Evolutionary conservation across 37 sponge, comb jelly and placozoan genomes (phyloP).

Genomic region (Halisarca cf. caerulea): DNA sequence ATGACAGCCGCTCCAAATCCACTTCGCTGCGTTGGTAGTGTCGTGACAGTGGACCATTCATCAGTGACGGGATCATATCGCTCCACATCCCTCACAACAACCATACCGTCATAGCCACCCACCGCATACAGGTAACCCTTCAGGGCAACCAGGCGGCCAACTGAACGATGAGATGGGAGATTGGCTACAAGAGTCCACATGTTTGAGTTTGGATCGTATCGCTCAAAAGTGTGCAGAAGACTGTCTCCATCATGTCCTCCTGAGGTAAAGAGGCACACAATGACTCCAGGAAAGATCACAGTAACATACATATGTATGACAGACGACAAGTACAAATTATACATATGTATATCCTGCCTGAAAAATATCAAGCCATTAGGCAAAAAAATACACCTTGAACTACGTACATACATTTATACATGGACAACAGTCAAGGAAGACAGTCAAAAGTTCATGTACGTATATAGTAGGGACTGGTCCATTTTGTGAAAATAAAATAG

Average conservation of each 20-base stretch:
- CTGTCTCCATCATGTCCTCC: conserved; percentile 82
- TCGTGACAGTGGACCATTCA: conserved; percentile 51
- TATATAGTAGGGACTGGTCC: no score
- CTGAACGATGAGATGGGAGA: conserved; percentile 51
- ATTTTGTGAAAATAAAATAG: no score
- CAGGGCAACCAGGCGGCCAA: conserved; percentile 61
- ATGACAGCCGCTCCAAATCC: conserved; percentile 74
- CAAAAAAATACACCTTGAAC: neutral
- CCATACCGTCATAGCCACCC: conserved; percentile 66
- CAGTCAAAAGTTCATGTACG: no score
- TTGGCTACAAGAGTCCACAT: conserved; percentile 58
- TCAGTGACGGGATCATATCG: conserved; percentile 41
- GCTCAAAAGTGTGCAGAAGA: conserved; percentile 60
- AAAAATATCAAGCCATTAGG: neutral
- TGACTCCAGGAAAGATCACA: neutral
- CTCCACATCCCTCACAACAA: neutral
- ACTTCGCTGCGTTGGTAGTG: conserved; percentile 53
- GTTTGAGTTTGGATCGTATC: conserved; percentile 57
- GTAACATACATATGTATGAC: no score
- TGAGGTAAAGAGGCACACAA: neutral
- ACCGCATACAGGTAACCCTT: conserved; percentile 65
- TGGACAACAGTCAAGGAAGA: no score
- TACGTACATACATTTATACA: no score
- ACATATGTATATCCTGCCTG: no score
- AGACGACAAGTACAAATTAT: no score